Percentiles rank a stretch among this genome's conserved stretches.
Evolutionary conservation across 2,888 invertebrate species (phyloP).

Genomic region (Drosophila merina): DNA sequence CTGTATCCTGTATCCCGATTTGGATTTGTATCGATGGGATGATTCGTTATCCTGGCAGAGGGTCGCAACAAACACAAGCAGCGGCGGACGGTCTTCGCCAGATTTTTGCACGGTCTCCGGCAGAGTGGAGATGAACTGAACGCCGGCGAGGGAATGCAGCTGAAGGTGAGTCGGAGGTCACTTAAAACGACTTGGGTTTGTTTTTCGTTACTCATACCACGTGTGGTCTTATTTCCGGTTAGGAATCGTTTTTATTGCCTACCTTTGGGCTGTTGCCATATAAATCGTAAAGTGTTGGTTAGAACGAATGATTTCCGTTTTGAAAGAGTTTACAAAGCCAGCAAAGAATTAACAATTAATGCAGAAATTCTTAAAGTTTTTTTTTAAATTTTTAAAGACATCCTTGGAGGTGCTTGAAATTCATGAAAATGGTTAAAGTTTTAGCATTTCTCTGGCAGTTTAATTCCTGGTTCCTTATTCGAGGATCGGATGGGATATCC

Average conservation of each 20-base stretch:
- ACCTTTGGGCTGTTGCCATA: slow-evolving; percentile 13
- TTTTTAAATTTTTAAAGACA: too few species aligned
- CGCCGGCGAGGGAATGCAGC: slow-evolving; percentile 83
- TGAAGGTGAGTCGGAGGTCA: slow-evolving; percentile 80
- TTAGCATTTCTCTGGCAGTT: slow-evolving; percentile 27
- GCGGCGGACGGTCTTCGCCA: slow-evolving; percentile 83
- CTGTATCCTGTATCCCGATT: slow-evolving; percentile 2
- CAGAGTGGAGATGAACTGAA: slow-evolving; percentile 83
- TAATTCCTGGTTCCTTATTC: slow-evolving; percentile 18
- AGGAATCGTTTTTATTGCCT: slow-evolving; percentile 21
- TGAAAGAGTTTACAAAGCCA: neutral
- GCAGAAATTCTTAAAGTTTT: neutral
- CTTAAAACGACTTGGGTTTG: neutral
- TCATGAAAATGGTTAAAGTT: slow-evolving; percentile 27
- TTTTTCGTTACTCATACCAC: neutral
- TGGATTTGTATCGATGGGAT: slow-evolving; percentile 12
- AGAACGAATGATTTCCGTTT: neutral
- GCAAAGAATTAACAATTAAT: neutral
- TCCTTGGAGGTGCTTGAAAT: slow-evolving; percentile 1
- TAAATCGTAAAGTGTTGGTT: neutral
- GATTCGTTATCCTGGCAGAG: slow-evolving; percentile 58
- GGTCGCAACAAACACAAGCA: slow-evolving; percentile 83
- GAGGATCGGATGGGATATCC: neutral
- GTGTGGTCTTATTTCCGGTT: slow-evolving; percentile 32
- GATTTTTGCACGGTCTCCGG: slow-evolving; percentile 83